Percentiles rank a stretch among this genome's conserved stretches.
Evolutionary conservation across 2,888 invertebrate genomes (phyloP).

Genomic region (Pharmacophagus antenor): DNA sequence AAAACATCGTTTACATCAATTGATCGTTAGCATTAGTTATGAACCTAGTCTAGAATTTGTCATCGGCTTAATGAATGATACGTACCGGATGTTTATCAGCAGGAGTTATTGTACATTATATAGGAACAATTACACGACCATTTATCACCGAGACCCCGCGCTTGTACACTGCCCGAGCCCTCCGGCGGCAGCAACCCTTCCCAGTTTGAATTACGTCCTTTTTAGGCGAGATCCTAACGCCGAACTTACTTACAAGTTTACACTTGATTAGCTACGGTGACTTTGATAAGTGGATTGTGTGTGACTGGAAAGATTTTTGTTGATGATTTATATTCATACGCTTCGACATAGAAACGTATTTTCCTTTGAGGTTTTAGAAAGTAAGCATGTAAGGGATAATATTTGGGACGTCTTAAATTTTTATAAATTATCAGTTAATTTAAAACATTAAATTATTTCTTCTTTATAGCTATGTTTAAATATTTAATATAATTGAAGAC

Average conservation of each 20-base stretch:
- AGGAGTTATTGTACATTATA: slow-evolving; percentile 68
- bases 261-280: slow-evolving; percentile 67
- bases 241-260: slow-evolving; percentile 61
- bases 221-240: slow-evolving; percentile 42
- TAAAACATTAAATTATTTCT: too few relatives aligned
- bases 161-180: slow-evolving; percentile 65
- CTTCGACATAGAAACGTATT: background rate
- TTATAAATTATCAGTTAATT: too few relatives aligned
- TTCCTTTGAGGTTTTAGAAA: background rate
- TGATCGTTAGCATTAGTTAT: slow-evolving; percentile 1
- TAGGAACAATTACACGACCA: slow-evolving; percentile 74
- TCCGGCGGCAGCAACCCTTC: slow-evolving; percentile 61
- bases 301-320: slow-evolving; percentile 43
- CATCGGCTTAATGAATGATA: slow-evolving; percentile 34
- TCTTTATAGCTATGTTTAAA: too few relatives aligned
- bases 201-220: slow-evolving; percentile 57
- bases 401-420: too few relatives aligned
- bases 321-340: slow-evolving; percentile 27
- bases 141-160: slow-evolving; percentile 68
- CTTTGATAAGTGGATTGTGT: slow-evolving; percentile 49
- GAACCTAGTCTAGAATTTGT: slow-evolving; percentile 31
- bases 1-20: background rate
- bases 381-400: too few relatives aligned
- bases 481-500: too few relatives aligned
- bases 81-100: slow-evolving; percentile 51